Percentiles rank a stretch among this genome's conserved stretches.
These are phyloP conservation scores for Entelurus aequoreus DNA, from an alignment of 2,113 vertebrate genomes.

Conservation along the genomic window DNA sequence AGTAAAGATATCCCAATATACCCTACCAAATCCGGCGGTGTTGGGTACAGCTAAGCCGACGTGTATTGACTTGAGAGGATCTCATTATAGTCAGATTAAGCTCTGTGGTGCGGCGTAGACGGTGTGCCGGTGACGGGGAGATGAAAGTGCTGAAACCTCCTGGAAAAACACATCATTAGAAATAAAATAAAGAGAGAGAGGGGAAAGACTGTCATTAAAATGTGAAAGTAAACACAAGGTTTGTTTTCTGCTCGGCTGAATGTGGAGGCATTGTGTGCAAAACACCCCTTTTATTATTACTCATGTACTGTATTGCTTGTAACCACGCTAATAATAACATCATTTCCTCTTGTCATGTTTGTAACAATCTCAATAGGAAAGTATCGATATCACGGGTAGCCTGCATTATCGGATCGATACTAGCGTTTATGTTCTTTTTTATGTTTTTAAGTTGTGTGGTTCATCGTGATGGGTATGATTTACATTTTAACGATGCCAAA, in stretches of 20 bases:
- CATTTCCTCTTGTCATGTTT: too few species aligned
- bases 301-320: too few species aligned
- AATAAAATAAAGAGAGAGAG: not conserved
- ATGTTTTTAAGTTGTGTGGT: not conserved
- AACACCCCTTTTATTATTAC: too few species aligned
- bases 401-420: too few species aligned
- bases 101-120: slow-evolving; percentile 7
- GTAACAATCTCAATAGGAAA: too few species aligned
- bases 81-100: slow-evolving; percentile 49
- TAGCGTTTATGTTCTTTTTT: too few species aligned
- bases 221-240: not conserved
- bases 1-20: slow-evolving; percentile 5
- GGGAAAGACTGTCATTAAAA: not conserved
- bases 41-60: slow-evolving; percentile 27
- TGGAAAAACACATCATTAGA: slow-evolving; percentile 4
- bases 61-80: slow-evolving; percentile 35
- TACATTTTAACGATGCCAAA: too few species aligned
- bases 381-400: too few species aligned
- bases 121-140: slow-evolving; percentile 12
- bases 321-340: too few species aligned
- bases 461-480: not conserved
- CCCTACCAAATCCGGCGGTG: slow-evolving; percentile 11
- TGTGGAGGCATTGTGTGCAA: too few species aligned
- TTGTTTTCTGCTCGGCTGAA: not conserved
- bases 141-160: slow-evolving; percentile 26